Evolutionary conservation across 1,140 invertebrate species (phyloP), one percentile per base, ranked within the genome.

Genomic region (Solenopsis fugax): DNA sequence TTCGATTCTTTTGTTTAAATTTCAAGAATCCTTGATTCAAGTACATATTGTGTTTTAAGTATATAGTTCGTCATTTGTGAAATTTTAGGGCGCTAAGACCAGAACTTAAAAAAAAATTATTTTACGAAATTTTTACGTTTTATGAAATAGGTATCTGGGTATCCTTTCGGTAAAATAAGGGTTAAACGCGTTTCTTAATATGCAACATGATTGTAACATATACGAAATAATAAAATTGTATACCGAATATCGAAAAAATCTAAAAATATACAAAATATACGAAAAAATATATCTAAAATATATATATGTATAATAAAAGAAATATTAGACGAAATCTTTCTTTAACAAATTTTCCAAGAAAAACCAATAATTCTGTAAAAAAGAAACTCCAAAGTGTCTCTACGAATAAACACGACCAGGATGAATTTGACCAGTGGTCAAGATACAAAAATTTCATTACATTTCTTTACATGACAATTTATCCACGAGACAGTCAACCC

Each of bases 391-490:
- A n/a, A 54, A 60, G 58, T 60, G 4, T 60, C 21, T 60, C 13
- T 9, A 41, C 18, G 9, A 65, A 24, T 50, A 29, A 24, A 18
- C 24, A 69, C 41, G 12, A 48, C 1, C 18, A 21, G 10, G 41
- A 48, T 69, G 12, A 21, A 48, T 21, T 41, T 41, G 18, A 69
- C 0, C 24, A 60, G 6, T 41, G 16, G 12, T 5, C 10, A 7
- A 18, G 13, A 16, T 37, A 2, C 16, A 18, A 5, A 86, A 56
- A 48, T 50, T 81, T 86, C 37, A 18, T n/a, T 67, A 37, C 21
- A 45, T 64, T 78, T 65, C 24, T 5, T 52, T 24, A 81, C 21
- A 41, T 16, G n/a, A 21, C 54, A 48, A 29, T 77, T 64, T 73
- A 72, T 75, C 9, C 37, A n/a, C 34, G 52, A 24, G 24, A 16